These are phyloP conservation scores for Cinclus mexicanus DNA, from an alignment of 2,113 vertebrate genomes.

Conservation along the genomic window DNA sequence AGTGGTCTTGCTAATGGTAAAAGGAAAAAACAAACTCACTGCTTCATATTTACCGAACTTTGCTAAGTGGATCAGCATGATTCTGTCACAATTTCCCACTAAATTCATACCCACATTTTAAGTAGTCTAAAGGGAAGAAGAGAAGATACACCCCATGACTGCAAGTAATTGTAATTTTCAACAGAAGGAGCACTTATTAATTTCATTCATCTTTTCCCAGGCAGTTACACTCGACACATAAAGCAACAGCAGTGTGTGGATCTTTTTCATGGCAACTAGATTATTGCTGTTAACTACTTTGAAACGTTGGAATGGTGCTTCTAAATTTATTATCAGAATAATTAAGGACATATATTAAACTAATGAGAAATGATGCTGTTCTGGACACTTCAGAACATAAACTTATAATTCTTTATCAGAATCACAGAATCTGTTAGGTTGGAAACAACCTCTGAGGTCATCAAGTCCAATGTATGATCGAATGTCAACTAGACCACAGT, in stretches of 20 bases:
- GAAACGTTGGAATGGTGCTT: background rate
- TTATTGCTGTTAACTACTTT: background rate
- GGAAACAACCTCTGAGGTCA: background rate
- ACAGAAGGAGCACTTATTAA: background rate
- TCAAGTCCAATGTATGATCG: background rate
- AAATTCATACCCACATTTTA: background rate
- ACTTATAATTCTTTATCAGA: background rate
- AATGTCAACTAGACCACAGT: background rate
- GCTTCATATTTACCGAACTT: background rate
- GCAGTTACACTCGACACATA: background rate
- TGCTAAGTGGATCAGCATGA: background rate
- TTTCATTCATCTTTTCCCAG: background rate
- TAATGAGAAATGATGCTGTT: background rate
- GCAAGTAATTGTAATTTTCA: background rate
- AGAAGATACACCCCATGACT: background rate
- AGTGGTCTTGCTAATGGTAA: background rate
- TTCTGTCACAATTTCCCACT: background rate
- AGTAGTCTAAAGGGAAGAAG: background rate
- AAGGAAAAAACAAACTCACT: too few species aligned
- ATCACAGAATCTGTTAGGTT: background rate
- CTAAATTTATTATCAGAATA: background rate
- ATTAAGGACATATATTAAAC: background rate
- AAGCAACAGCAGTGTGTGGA: rapidly evolving
- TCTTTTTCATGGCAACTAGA: background rate
- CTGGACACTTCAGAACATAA: background rate